phyloP scores from a whole-genome alignment of 23 tunicate species.

The Clavelina lepadiformis region DNA sequence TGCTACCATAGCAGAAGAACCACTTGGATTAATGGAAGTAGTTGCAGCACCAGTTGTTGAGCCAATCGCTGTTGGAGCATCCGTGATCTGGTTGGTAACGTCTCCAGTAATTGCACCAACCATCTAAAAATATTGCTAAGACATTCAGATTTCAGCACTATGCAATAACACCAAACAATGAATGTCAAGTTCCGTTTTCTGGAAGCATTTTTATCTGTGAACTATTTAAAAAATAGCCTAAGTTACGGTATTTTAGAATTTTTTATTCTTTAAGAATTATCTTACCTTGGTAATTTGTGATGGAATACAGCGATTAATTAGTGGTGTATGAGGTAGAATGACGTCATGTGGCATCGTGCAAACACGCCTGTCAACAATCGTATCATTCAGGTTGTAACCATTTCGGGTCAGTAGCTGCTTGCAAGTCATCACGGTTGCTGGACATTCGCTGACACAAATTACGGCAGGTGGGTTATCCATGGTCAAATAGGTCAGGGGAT shows the following conservation, averaged over 20 bases:
- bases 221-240: neutral
- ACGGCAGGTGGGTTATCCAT: conserved; percentile 14
- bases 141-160: too few relatives aligned
- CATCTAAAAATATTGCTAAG: too few relatives aligned
- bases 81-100: too few relatives aligned
- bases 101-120: too few relatives aligned
- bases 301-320: conserved; percentile 64
- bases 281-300: conserved; percentile 27
- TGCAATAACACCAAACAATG: too few relatives aligned
- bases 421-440: conserved; percentile 30
- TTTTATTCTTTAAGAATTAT: neutral
- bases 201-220: neutral
- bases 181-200: neutral
- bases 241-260: neutral
- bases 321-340: conserved; percentile 27
- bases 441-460: conserved; percentile 65
- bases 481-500: conserved; percentile 11
- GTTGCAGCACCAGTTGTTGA: too few relatives aligned
- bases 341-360: conserved; percentile 50
- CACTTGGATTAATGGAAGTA: too few relatives aligned
- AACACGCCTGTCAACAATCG: conserved; percentile 12
- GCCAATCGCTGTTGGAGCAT: too few relatives aligned
- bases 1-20: too few relatives aligned
- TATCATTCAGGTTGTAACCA: conserved; percentile 27
- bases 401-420: conserved; percentile 26